These are phyloP conservation scores for Liposcelis brunnea DNA, from an alignment of 2,888 invertebrate genomes.

Conservation along the genomic window DNA sequence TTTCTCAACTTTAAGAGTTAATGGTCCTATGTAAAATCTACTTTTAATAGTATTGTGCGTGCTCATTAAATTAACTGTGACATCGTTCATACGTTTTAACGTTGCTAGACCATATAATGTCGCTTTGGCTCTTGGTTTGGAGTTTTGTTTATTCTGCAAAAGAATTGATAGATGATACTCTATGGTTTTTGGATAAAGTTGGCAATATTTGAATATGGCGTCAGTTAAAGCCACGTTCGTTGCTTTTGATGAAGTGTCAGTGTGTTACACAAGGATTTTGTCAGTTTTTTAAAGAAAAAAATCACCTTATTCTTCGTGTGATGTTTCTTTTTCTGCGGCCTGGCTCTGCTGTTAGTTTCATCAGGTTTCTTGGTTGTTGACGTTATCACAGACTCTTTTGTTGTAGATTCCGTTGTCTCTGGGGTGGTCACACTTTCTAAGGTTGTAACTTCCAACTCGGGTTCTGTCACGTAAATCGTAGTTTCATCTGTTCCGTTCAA, in stretches of 20 bases:
- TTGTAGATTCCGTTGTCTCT: constrained; percentile 15
- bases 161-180: not conserved
- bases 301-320: constrained; percentile 16
- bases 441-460: not conserved
- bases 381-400: constrained; percentile 23
- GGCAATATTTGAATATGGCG: no score
- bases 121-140: constrained; percentile 47
- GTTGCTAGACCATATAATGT: constrained; percentile 66
- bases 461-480: not conserved
- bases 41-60: constrained; percentile 69
- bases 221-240: no score
- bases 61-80: constrained; percentile 58
- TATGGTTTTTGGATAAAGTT: no score
- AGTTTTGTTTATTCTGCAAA: constrained; percentile 10
- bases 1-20: constrained; percentile 61
- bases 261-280: no score
- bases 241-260: no score
- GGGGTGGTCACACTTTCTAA: constrained; percentile 13
- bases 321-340: constrained; percentile 19
- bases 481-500: constrained; percentile 14
- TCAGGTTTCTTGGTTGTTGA: constrained; percentile 25
- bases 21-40: constrained; percentile 62
- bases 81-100: constrained; percentile 60
- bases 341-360: constrained; percentile 23
- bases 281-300: no score